Evolutionary conservation across 2,888 invertebrate species (phyloP), one percentile per base, ranked within the genome.

Genomic region (Drosophila tanythrix): DNA sequence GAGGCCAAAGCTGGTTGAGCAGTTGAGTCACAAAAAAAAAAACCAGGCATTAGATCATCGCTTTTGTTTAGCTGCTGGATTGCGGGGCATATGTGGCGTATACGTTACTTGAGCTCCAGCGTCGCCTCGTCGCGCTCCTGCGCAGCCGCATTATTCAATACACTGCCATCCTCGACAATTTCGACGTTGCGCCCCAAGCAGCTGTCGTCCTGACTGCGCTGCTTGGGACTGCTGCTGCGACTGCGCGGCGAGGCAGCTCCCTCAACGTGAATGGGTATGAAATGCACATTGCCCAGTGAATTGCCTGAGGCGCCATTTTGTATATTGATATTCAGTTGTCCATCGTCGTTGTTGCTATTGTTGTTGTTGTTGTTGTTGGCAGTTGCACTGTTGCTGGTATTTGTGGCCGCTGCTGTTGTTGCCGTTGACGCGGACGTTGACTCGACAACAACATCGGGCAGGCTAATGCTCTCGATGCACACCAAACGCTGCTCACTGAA

Each of bases 381-480:
- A 46, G 46, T 27, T 52, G 8, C 46, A 46, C 36, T 25, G 60
- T 36, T 64, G 77, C 53, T 60, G 79, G 40, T 25, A 46, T 46
- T 46, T 53, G 76, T 25, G 38, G 77, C 15, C 57, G 62, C 15
- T 31, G 66, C 61, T 35, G 46, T 10, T 50, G 81, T 10, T 53
- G 75, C 21, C 52, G 81, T 56, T 50, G 73, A 50, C 36, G 76
- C 79, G 76, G 91, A 88, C 80, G 92, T 92, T 81, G 93, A 92
- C 90, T 93, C 93, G 40, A 93, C 93, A 36, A 93, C 93, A 76
- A 93, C 93, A 80, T 93, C 93, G 75, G 93, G 93, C 82, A 93
- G 86, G 83, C 93, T 93, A 83, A 93, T 93, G 83, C 92, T 93
- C 88, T 93, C 93, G 76, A 93, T 93, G 79, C 93, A 90, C 31